phyloP scores from a whole-genome alignment of 2,113 vertebrate genomes.

The Pteronura brasiliensis region DNA sequence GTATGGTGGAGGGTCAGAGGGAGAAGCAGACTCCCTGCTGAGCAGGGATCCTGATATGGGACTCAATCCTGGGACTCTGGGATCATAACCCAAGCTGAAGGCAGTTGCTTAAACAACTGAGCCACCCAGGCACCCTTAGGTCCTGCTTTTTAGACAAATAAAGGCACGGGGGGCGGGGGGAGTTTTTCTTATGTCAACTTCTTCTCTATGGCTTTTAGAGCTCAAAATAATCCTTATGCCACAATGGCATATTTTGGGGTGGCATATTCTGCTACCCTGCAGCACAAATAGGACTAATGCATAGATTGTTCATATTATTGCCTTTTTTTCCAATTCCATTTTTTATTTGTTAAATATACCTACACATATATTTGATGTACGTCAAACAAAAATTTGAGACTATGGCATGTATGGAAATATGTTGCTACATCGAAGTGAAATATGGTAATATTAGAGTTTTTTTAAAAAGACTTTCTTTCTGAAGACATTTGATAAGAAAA shows the following conservation, averaged over 20 bases:
- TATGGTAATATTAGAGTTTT: background rate
- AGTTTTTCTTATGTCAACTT: background rate
- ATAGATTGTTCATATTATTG: background rate
- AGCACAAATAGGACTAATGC: background rate
- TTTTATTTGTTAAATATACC: background rate
- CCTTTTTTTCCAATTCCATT: background rate
- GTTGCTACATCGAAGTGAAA: background rate
- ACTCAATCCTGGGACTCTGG: too few species aligned
- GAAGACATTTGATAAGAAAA: background rate
- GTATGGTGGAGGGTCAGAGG: too few species aligned
- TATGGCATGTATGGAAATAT: background rate
- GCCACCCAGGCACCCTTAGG: too few species aligned
- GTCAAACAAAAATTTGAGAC: background rate
- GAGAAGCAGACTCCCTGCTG: too few species aligned
- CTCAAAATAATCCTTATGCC: background rate
- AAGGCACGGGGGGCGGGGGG: accelerated
- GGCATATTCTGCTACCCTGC: background rate
- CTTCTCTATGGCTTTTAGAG: background rate
- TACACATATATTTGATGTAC: background rate
- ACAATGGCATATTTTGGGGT: background rate
- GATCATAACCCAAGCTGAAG: too few species aligned
- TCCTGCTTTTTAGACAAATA: background rate
- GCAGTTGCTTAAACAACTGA: too few species aligned
- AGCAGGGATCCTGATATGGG: too few species aligned
- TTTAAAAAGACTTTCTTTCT: background rate